Percentiles rank a stretch among this genome's conserved stretches.
phyloP scores from a whole-genome alignment of 2,113 vertebrate genomes.

The Gorsachius goisagi region DNA sequence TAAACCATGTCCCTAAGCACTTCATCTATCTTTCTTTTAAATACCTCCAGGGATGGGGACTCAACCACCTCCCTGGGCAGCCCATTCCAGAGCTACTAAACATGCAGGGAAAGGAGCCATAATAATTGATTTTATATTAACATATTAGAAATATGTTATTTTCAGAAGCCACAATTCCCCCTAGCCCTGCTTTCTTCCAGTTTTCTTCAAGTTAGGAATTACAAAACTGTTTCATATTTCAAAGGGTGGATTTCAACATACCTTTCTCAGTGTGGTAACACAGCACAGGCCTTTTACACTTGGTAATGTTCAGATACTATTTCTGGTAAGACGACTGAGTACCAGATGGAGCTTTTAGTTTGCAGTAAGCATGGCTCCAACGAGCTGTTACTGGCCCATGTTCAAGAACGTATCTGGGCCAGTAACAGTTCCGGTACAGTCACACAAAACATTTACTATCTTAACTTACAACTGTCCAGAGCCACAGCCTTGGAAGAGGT shows the following conservation, averaged over 20 bases:
- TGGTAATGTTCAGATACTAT: not conserved
- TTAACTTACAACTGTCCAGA: not conserved
- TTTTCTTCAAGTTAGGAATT: not conserved
- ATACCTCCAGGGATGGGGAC: too few species aligned
- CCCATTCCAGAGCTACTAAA: not conserved
- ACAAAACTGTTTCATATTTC: not conserved
- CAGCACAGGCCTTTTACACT: not conserved
- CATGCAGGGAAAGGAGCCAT: not conserved
- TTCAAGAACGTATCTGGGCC: not conserved
- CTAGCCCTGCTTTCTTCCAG: not conserved
- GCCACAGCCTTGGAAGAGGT: not conserved
- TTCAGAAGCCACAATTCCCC: not conserved
- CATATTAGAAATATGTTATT: fast-evolving
- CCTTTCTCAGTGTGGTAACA: not conserved
- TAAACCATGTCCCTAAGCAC: too few species aligned
- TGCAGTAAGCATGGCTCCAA: not conserved
- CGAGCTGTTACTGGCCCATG: not conserved
- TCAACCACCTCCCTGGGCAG: too few species aligned
- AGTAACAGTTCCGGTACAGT: not conserved
- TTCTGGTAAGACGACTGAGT: not conserved
- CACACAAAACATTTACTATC: not conserved
- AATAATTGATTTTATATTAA: not conserved
- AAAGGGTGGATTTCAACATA: not conserved
- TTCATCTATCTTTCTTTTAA: too few species aligned
- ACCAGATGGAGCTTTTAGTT: not conserved